Percentiles rank a stretch among this genome's conserved stretches.
These are phyloP conservation scores for Silvanus unidentatus DNA, from an alignment of 2,888 invertebrate species.

Conservation along the genomic window DNA sequence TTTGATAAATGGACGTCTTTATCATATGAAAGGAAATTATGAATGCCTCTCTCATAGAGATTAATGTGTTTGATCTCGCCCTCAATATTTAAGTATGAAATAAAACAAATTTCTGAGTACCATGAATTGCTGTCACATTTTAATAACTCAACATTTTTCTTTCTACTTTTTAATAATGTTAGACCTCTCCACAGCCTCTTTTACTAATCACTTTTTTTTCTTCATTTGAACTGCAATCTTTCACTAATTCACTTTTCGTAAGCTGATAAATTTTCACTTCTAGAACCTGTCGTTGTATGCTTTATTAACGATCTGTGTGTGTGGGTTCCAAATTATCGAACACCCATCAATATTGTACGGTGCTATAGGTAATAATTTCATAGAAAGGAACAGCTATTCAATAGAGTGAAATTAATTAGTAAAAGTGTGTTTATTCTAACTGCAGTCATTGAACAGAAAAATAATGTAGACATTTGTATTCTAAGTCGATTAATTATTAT, in stretches of 20 bases:
- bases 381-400: too few species aligned
- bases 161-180: not conserved
- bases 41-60: constrained; percentile 39
- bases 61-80: constrained; percentile 34
- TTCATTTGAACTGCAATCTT: too few species aligned
- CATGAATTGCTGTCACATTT: constrained; percentile 4
- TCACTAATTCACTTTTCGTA: not conserved
- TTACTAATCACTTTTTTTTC: too few species aligned
- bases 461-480: too few species aligned
- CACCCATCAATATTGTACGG: too few species aligned
- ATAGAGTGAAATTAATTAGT: too few species aligned
- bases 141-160: constrained; percentile 7
- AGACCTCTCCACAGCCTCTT: constrained; percentile 1
- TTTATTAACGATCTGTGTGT: not conserved
- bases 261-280: not conserved
- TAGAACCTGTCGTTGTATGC: not conserved
- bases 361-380: not conserved
- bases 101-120: constrained; percentile 8
- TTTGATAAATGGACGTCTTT: constrained; percentile 42
- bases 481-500: too few species aligned
- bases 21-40: constrained; percentile 42
- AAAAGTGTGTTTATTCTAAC: too few species aligned
- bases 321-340: not conserved
- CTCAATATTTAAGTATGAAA: constrained; percentile 10
- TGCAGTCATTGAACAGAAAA: too few species aligned